Base-by-base conservation (phyloP, 2,888 invertebrate species). In the Hypsopygia costalis region DNA sequence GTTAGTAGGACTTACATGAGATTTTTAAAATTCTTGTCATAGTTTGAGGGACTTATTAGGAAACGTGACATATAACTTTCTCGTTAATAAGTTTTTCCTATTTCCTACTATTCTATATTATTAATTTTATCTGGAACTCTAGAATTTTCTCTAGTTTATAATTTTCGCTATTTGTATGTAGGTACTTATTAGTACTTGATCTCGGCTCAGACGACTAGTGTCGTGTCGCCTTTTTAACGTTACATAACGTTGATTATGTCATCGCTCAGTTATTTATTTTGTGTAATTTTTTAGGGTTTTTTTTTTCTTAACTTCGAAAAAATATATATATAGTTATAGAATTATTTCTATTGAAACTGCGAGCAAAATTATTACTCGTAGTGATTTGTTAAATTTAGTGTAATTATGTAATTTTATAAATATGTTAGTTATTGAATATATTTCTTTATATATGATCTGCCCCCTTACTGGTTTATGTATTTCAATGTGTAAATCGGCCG, bases 211-310 rank as follows among this genome's bases (percentile, higher is more conserved):
- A n/a, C 25, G 25, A 25, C 25, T 25, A 25, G 25, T 16, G 16
- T 25, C 35, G 35, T 11, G 25, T 35, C 35, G 35, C 35, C 27
- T 27, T 6, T n/a, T n/a, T n/a, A n/a, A 4, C 35, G 8, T 25
- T 25, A 8, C 22, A 22, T 10, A 3, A n/a, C 3, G 12, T 34
- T 11, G 11, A 34, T 6, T 6, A 10, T 21, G 8, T 32, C 32
- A 22, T 16, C 34, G 34, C 34, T 34, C 22, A 34, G 3, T 35
- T 35, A 35, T 35, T 35, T 35, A 35, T 22, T 10, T 35, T 27
- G 25, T n/a, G n/a, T n/a, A n/a, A n/a, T n/a, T n/a, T 12, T 11
- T 35, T 34, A 12, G 10, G 11, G 11, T 34, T 6, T 12, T 35
- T n/a, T 25, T 3, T 25, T 25, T 25, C 25, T 6, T 25, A 25